Evolutionary conservation across 2,113 vertebrate genomes (phyloP).

Genomic region (Sphaerodactylus townsendi): DNA sequence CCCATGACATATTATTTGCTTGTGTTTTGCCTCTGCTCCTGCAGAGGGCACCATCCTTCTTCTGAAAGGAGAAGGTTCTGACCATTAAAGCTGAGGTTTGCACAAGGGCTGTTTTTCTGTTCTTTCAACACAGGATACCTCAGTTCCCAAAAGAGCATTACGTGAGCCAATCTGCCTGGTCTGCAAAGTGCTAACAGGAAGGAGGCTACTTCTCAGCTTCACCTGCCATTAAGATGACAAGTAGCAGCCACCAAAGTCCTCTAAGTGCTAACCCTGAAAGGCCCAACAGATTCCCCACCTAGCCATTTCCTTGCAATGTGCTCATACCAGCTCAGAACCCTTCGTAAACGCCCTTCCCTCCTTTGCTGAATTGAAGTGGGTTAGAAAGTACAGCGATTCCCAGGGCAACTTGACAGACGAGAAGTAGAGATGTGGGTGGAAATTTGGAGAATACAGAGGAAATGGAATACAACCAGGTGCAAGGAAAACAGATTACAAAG

Average conservation of each 20-base stretch:
- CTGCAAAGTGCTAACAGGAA: background rate
- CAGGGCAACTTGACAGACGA: background rate
- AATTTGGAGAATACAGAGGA: background rate
- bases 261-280: background rate
- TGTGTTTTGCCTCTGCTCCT: no score
- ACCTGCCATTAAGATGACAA: background rate
- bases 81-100: no score
- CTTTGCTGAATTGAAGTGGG: background rate
- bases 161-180: background rate
- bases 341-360: background rate
- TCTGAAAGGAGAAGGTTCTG: no score
- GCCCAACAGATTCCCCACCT: background rate
- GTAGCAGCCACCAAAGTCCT: background rate
- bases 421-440: background rate
- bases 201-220: background rate
- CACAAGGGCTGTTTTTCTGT: no score
- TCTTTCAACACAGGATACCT: no score
- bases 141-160: no score
- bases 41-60: no score
- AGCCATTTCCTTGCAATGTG: background rate
- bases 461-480: background rate
- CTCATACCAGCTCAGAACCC: background rate
- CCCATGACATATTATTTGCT: no score
- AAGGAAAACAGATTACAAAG: background rate
- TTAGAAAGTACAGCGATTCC: background rate